These are phyloP conservation scores for Enteromius argenteus DNA, from an alignment of 2,797 vertebrate species.

Conservation along the genomic window DNA sequence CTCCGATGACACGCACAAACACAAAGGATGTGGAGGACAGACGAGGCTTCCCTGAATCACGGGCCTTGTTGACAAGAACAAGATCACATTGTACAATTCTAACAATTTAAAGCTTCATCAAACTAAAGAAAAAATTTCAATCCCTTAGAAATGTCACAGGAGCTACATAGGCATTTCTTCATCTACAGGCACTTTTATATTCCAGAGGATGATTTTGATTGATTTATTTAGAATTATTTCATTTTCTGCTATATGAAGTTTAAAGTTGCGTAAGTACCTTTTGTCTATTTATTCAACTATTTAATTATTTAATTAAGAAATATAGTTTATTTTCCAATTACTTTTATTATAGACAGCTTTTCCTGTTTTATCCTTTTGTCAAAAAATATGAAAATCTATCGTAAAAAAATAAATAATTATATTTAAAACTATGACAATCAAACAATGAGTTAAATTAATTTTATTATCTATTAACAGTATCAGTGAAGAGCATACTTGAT, in stretches of 20 bases:
- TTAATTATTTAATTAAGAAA: background rate
- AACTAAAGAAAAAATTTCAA: slow-evolving; percentile 6
- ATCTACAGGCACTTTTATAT: slow-evolving; percentile 4
- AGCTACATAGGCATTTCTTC: background rate
- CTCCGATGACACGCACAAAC: slow-evolving; percentile 90
- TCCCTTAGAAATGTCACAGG: background rate
- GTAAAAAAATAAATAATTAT: background rate
- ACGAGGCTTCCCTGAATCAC: slow-evolving; percentile 90
- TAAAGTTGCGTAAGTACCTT: background rate
- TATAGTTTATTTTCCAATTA: background rate
- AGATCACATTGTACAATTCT: background rate
- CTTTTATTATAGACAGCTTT: background rate
- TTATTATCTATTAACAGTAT: background rate
- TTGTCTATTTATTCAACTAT: background rate
- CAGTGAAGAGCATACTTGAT: background rate
- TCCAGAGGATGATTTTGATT: background rate
- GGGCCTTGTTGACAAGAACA: slow-evolving; percentile 75
- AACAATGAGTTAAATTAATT: background rate
- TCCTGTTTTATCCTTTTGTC: background rate
- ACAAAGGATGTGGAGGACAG: slow-evolving; percentile 87
- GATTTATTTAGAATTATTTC: too few species aligned
- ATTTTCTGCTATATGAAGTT: background rate
- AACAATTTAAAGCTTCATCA: background rate
- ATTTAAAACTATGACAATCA: background rate
- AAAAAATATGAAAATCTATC: background rate